Conservation (phyloP, 2,797 vertebrate genomes). For the Apodemus agrarius region DNA sequence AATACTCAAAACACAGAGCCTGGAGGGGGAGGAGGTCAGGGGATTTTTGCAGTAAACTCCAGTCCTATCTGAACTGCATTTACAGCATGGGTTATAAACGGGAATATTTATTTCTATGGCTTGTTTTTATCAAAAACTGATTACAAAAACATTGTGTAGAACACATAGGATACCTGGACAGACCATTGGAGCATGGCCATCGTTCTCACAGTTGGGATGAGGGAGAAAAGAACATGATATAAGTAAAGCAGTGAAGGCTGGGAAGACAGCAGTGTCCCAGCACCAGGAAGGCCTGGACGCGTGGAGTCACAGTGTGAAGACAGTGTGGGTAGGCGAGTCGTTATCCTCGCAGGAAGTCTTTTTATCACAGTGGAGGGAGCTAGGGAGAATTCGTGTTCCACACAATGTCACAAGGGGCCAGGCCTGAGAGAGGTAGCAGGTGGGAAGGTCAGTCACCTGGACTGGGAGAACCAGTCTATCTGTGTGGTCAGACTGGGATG, state of each 20-base stretch:
- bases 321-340: background rate
- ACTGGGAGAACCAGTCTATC: background rate
- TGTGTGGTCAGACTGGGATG: background rate
- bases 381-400: background rate
- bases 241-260: background rate
- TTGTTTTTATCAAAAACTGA: conserved; percentile 15
- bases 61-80: background rate
- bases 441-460: background rate
- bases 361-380: background rate
- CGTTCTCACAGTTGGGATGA: background rate
- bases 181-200: background rate
- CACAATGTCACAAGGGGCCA: background rate
- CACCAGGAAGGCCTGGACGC: background rate
- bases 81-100: background rate
- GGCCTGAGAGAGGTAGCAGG: background rate
- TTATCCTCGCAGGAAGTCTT: background rate
- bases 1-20: background rate
- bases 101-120: background rate
- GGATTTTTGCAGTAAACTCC: background rate
- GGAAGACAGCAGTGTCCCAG: background rate
- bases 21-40: background rate
- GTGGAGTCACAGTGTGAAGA: background rate
- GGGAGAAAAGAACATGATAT: background rate
- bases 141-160: background rate
- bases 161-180: background rate